Percentiles rank a stretch among this genome's conserved stretches.
Conservation (phyloP, 2,888 invertebrate genomes). For the Heliconius hortense region DNA sequence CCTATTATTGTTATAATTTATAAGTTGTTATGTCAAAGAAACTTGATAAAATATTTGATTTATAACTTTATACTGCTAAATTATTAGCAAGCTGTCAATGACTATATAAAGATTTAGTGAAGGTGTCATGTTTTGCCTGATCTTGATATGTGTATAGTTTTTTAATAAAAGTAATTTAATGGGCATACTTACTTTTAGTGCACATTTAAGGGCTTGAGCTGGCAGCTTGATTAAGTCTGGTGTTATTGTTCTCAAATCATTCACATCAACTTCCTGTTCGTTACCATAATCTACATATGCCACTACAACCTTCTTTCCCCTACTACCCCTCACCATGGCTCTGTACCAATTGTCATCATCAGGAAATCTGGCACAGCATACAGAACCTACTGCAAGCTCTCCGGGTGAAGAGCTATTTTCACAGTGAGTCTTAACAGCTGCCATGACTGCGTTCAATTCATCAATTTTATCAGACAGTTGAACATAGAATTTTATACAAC, state of each 20-base stretch:
- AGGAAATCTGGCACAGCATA: conserved; percentile 91
- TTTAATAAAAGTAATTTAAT: background rate
- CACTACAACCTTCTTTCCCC: conserved; percentile 84
- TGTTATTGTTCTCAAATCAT: conserved; percentile 84
- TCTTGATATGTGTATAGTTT: background rate
- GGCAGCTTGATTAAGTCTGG: conserved; percentile 84
- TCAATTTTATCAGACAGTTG: conserved; percentile 84
- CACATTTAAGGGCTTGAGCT: conserved; percentile 89
- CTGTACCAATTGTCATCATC: conserved; percentile 95
- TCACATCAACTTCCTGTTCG: conserved; percentile 87
- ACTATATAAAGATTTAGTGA: too few species aligned
- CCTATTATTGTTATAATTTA: too few species aligned
- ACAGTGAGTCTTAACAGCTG: conserved; percentile 84
- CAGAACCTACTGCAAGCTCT: conserved; percentile 81
- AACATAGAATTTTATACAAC: conserved; percentile 87
- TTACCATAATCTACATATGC: conserved; percentile 98
- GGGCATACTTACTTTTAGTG: conserved; percentile 79
- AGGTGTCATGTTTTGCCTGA: too few species aligned
- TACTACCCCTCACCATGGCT: conserved; percentile 87
- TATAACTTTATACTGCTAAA: background rate
- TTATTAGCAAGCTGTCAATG: too few species aligned
- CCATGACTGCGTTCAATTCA: conserved; percentile 85
- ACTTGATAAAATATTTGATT: background rate
- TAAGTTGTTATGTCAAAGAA: too few species aligned
- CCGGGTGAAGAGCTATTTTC: conserved; percentile 71